Conservation (phyloP, 2,888 invertebrate species). For the Drosophila anomalipes region DNA sequence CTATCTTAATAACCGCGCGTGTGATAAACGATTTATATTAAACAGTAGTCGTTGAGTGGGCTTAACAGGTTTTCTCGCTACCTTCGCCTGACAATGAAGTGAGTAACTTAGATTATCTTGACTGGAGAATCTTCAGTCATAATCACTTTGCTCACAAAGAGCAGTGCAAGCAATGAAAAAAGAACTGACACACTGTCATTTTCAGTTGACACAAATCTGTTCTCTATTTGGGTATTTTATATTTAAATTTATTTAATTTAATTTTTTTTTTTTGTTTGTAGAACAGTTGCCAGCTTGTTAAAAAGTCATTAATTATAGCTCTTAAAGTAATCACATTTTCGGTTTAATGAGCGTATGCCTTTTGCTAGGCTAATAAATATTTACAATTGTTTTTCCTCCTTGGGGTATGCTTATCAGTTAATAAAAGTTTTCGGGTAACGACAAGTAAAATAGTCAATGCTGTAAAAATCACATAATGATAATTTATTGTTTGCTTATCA, state of each 20-base stretch:
- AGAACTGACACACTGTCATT: background rate
- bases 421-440: slow-evolving; percentile 36
- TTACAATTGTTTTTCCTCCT: slow-evolving; percentile 46
- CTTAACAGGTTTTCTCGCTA: slow-evolving; percentile 45
- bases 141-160: slow-evolving; percentile 48
- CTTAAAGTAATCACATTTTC: background rate
- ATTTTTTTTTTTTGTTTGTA: background rate
- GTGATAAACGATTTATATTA: slow-evolving; percentile 66
- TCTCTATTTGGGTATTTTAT: background rate
- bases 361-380: slow-evolving; percentile 27
- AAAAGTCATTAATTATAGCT: slow-evolving; percentile 17
- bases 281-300: background rate
- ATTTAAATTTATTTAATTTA: background rate
- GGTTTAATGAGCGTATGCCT: background rate
- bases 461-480: slow-evolving; percentile 37
- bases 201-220: background rate
- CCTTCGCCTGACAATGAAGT: slow-evolving; percentile 60
- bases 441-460: slow-evolving; percentile 22
- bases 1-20: slow-evolving; percentile 56
- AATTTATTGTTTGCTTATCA: slow-evolving; percentile 8
- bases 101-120: slow-evolving; percentile 49
- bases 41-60: slow-evolving; percentile 33
- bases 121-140: background rate
- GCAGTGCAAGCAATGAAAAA: slow-evolving; percentile 29
- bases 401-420: slow-evolving; percentile 37